phyloP scores from a whole-genome alignment of 2,888 invertebrate species.

The Pyrochroa serraticornis region DNA sequence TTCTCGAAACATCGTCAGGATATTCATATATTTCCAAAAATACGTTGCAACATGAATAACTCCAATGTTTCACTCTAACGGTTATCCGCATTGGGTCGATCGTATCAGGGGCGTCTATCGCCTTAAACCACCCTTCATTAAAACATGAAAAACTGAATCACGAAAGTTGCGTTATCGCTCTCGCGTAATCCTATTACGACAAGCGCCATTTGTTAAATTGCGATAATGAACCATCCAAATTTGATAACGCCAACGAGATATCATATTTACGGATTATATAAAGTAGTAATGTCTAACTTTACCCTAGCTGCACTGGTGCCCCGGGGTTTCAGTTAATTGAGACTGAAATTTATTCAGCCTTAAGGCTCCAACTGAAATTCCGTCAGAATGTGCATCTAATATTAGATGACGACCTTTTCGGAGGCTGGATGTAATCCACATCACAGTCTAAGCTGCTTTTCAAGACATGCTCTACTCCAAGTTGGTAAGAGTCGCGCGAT shows the following conservation, averaged over 20 bases:
- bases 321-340: constrained; percentile 52
- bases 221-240: constrained; percentile 58
- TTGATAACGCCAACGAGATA: constrained; percentile 56
- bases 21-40: no score
- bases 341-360: constrained; percentile 52
- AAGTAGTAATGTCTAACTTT: constrained; percentile 52
- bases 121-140: no score
- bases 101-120: no score
- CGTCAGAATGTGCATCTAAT: constrained; percentile 39
- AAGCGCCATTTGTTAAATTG: constrained; percentile 56
- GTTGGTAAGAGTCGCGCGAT: constrained; percentile 24
- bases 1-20: no score
- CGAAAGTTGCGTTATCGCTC: constrained; percentile 9
- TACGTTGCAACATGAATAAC: no score
- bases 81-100: no score
- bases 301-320: constrained; percentile 50
- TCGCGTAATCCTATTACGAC: constrained; percentile 45
- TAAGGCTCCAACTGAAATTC: constrained; percentile 45
- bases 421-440: neutral
- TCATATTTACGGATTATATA: constrained; percentile 56
- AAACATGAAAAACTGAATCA: neutral
- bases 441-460: constrained; percentile 15
- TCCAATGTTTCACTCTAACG: no score
- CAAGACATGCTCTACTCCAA: constrained; percentile 10
- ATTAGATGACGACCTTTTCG: constrained; percentile 2